Conservation (phyloP, 2,113 vertebrate genomes). For the Neogobius melanostomus region DNA sequence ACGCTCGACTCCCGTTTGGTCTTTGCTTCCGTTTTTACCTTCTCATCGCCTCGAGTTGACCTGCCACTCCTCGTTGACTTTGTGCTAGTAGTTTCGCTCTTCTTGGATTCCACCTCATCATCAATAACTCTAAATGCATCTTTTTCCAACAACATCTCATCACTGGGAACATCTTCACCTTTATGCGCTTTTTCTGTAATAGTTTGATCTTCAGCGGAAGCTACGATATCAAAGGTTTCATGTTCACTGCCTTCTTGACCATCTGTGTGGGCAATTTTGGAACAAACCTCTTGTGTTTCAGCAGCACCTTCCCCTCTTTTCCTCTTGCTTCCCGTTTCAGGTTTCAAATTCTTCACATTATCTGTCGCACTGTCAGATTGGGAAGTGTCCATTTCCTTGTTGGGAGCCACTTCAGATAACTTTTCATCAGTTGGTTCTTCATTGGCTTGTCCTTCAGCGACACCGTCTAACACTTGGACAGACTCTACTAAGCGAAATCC, state of each 20-base stretch:
- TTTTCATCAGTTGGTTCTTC: not conserved
- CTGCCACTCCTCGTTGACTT: conserved; percentile 13
- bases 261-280: not conserved
- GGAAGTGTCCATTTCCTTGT: not conserved
- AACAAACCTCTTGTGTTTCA: not conserved
- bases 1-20: not conserved
- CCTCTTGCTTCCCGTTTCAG: not conserved
- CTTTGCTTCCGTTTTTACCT: not conserved
- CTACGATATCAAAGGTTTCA: conserved; percentile 37
- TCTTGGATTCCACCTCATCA: conserved; percentile 42
- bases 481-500: not conserved
- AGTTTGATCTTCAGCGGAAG: conserved; percentile 31
- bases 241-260: not conserved
- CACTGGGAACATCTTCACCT: not conserved
- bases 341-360: not conserved
- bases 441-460: not conserved
- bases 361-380: not conserved
- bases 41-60: not conserved
- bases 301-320: not conserved
- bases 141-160: conserved; percentile 22
- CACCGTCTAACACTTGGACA: not conserved
- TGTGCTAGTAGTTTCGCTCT: not conserved
- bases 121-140: conserved; percentile 37
- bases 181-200: not conserved
- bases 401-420: not conserved